Evolutionary conservation across 2,888 invertebrate species (phyloP), one percentile per base, ranked within the genome.

Genomic region (Lepidochitona cinerea): DNA sequence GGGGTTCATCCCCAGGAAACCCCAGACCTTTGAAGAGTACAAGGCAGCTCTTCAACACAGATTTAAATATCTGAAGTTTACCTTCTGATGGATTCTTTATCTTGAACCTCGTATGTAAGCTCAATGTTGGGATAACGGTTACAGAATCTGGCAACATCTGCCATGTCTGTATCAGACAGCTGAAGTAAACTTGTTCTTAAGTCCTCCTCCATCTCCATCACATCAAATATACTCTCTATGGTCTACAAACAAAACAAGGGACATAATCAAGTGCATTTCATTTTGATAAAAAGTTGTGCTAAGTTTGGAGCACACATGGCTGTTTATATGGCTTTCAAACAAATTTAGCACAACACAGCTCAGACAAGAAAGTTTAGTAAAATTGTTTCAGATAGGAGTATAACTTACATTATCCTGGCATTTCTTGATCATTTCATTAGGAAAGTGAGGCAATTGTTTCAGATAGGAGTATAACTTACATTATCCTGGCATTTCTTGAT

Each of bases 91-190:
- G 92, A 93, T 75, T 96, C 95, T 85, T 95, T 95, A 76, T 96
- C 95, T 72, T 94, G 92, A 1, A 99, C 95, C 91, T 98, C 96
- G 84, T 97, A 98, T 0, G 94, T 95, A 88, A 99, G 93, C 89
- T 99, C 99, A 78, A 99, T 99, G 90, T 99, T 98, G 0, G 99
- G 99, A 91, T 99, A 99, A 73, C 98, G 93, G 92, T 99, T 99
- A 91, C 99, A 99, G 93, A 99, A 99, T 52, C 96, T 93, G 0
- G 99, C 99, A 0, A 99, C 99, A 90, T 99, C 99, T 0, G 96
- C 96, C 96, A 99, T 97, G 92, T 99, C 96, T 0, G 93, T 89
- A 75, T 97, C 95, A 0, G 94, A 93, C 85, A 93, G 86, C 77
- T 91, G 88, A 71, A 99, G 92, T 84, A 93, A 82, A 35, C 94